Percentiles rank a stretch among this genome's conserved stretches.
phyloP scores from a whole-genome alignment of 1,140 invertebrate species.

The Cryptotermes secundus region DNA sequence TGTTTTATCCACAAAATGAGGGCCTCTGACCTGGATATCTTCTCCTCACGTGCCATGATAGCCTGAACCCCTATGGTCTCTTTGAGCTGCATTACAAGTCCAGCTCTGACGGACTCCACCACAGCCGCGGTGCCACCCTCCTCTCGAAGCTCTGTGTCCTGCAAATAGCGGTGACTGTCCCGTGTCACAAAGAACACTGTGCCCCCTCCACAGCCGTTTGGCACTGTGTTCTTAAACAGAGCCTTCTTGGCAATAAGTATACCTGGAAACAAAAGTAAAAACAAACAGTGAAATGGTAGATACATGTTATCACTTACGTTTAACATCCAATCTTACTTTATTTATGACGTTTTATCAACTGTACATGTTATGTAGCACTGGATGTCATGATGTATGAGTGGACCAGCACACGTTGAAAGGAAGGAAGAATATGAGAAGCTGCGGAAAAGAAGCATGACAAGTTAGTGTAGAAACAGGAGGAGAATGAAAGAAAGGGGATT shows the following conservation, averaged over 20 bases:
- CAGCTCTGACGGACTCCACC: constrained; percentile 80
- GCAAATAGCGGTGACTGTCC: constrained; percentile 56
- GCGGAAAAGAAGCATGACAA: too few species aligned
- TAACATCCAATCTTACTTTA: too few species aligned
- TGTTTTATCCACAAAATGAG: too few species aligned
- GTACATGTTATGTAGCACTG: too few species aligned
- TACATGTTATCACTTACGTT: too few species aligned
- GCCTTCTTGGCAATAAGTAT: constrained; percentile 67
- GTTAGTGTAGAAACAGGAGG: too few species aligned
- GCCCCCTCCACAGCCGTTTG: constrained; percentile 60
- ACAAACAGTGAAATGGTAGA: too few species aligned
- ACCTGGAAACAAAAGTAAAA: constrained; percentile 46
- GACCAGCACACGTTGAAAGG: too few species aligned
- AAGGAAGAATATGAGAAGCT: too few species aligned
- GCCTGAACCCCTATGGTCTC: constrained; percentile 71
- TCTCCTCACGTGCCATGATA: constrained; percentile 73
- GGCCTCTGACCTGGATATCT: constrained; percentile 64
- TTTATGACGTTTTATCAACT: too few species aligned
- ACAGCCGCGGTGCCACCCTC: constrained; percentile 84
- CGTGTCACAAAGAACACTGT: constrained; percentile 63
- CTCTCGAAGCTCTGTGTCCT: constrained; percentile 70
- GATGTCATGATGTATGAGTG: too few species aligned
- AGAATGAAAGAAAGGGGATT: too few species aligned
- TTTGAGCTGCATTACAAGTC: constrained; percentile 83
- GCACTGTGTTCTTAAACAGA: constrained; percentile 57